These are phyloP conservation scores for Habropoda laboriosa DNA, from an alignment of 1,140 invertebrate species.

Conservation along the genomic window DNA sequence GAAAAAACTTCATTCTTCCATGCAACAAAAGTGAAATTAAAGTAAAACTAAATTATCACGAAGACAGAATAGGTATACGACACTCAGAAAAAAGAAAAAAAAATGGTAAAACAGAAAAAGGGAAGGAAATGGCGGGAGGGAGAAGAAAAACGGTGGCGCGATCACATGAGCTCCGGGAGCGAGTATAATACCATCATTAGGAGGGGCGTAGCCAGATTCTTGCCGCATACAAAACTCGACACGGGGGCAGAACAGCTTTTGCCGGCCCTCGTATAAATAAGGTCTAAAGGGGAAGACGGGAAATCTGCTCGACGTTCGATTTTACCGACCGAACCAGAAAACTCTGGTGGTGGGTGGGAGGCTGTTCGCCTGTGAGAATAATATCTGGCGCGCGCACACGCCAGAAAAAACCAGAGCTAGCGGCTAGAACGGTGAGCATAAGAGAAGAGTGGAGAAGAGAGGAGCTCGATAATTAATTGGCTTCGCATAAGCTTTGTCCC, in stretches of 20 bases:
- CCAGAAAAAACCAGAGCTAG: too few relatives aligned
- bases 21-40: too few relatives aligned
- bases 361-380: conserved; percentile 43
- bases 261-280: conserved; percentile 45
- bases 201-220: conserved; percentile 61
- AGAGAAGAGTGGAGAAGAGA: not conserved
- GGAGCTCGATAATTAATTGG: conserved; percentile 67
- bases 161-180: conserved; percentile 53
- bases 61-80: not conserved
- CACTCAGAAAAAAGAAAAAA: too few relatives aligned
- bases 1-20: not conserved
- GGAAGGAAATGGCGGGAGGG: not conserved
- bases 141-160: conserved; percentile 5
- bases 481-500: conserved; percentile 60
- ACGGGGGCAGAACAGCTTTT: conserved; percentile 45
- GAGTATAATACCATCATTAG: conserved; percentile 71
- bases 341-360: not conserved
- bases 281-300: conserved; percentile 15
- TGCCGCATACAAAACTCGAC: conserved; percentile 61
- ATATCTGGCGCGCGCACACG: conserved; percentile 42
- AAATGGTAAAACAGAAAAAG: not conserved
- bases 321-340: conserved; percentile 28
- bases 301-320: conserved; percentile 52
- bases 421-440: not conserved
- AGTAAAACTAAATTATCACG: not conserved